Evolutionary conservation across 2,797 vertebrate species (phyloP), one percentile per base, ranked within the genome.

Genomic region (Ambastaia sidthimunki): DNA sequence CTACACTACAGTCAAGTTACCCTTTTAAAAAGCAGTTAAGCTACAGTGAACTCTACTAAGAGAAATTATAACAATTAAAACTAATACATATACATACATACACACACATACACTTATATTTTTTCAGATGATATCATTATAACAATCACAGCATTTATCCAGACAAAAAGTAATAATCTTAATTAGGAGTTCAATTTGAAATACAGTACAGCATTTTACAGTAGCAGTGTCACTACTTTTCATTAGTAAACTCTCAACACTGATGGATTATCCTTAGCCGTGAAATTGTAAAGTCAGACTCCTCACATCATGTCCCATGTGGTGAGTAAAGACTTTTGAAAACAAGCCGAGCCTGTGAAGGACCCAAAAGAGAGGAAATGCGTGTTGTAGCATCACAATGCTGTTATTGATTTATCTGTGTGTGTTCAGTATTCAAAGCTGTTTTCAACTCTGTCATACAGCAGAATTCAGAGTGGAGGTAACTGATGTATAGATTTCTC

Each of bases 331-430:
- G 44, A 13, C 66, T 55, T 60, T 47, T 52, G 18, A 71, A 59
- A 84, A n/a, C 21, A 63, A 48, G 3, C 16, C 19, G 70, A 48
- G 47, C 21, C 10, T 10, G 59, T 19, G 52, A 57, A 50, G 41
- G 63, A 74, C 73, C 63, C 7, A 47, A 54, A 67, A 68, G 60
- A 3, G 9, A 12, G 18, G n/a, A 71, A 63, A 74, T 15, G 11
- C 34, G 37, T 25, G 13, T 55, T 70, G 28, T 48, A 5, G 18
- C 44, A 70, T 57, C 15, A 57, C 48, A 44, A 50, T 47, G 41
- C 68, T 68, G 21, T 59, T 63, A 82, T 82, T 83, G 82, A 83
- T 80, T 69, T 74, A 63, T 76, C 69, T 54, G 7, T 62, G 41
- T 16, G 52, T 70, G 31, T 70, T 44, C 23, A 12, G 28, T 21